Evolutionary conservation across 2,888 invertebrate genomes (phyloP).

Genomic region (Nephrotoma appendiculata): DNA sequence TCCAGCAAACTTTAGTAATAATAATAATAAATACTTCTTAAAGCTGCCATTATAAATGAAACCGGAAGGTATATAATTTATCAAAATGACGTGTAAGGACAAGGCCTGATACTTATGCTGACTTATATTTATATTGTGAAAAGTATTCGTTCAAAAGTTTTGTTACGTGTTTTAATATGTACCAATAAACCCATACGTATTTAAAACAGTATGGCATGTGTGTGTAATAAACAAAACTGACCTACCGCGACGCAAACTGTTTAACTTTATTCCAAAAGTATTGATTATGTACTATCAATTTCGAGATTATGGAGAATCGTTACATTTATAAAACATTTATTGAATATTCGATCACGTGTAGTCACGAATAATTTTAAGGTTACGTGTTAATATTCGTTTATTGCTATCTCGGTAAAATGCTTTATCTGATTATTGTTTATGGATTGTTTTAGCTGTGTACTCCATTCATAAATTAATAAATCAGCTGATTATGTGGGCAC

Average conservation of each 20-base stretch:
- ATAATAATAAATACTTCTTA: no score
- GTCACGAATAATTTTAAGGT: neutral
- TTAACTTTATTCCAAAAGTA: neutral
- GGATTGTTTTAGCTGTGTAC: neutral
- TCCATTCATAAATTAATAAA: no score
- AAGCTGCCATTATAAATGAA: no score
- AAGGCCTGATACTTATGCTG: no score
- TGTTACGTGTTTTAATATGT: no score
- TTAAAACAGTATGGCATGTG: neutral
- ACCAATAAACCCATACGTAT: neutral
- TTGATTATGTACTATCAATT: neutral
- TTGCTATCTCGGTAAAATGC: neutral
- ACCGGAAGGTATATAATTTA: no score
- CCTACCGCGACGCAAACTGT: neutral
- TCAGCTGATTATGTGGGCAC: neutral
- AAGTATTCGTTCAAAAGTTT: no score
- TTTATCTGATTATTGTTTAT: neutral
- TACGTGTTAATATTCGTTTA: neutral
- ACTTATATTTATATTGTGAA: no score
- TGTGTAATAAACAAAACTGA: neutral
- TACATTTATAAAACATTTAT: neutral
- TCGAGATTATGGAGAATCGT: neutral
- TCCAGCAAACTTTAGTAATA: no score
- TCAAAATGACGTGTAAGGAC: no score
- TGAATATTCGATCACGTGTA: neutral